A percentile compares a stretch with the other conserved stretches of the same genome.
Evolutionary conservation across 2,888 invertebrate genomes (phyloP).

Genomic region (Hanleya hanleyi): DNA sequence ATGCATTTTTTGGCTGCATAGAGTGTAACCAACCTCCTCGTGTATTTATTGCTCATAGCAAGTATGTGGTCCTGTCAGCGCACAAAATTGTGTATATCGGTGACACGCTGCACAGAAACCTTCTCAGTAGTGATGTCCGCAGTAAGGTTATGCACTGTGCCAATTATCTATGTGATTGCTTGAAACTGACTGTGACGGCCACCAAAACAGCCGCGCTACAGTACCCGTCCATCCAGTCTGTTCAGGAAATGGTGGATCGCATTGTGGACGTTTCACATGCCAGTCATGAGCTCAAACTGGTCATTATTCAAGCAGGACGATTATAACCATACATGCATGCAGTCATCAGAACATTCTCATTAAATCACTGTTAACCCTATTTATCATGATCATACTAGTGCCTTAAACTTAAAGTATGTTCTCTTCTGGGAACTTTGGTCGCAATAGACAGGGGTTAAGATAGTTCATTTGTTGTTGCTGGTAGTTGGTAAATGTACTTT

Average conservation of each 20-base stretch:
- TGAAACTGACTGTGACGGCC: conserved; percentile 83
- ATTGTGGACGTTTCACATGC: conserved; percentile 89
- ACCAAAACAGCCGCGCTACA: conserved; percentile 93
- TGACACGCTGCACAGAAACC: conserved; percentile 92
- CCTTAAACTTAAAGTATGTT: too few species aligned
- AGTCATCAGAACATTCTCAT: too few species aligned
- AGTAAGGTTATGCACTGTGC: conserved; percentile 74
- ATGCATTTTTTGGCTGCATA: conserved; percentile 92
- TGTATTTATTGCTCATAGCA: conserved; percentile 92
- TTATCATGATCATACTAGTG: too few species aligned
- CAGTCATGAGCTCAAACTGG: conserved; percentile 83
- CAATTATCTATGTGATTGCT: conserved; percentile 66
- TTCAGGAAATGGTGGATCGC: conserved; percentile 94
- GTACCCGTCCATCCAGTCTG: conserved; percentile 92
- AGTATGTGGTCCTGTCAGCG: conserved; percentile 94
- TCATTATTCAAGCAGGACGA: conserved; percentile 58
- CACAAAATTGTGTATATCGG: conserved; percentile 96
- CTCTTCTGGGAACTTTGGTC: too few species aligned
- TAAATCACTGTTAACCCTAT: too few species aligned
- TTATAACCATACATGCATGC: too few species aligned
- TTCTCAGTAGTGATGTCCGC: conserved; percentile 83
- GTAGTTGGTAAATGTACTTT: too few species aligned
- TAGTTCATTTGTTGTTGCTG: too few species aligned
- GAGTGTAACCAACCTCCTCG: conserved; percentile 95
- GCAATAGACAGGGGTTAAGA: too few species aligned